Percentiles rank a stretch among this genome's conserved stretches.
phyloP scores from a whole-genome alignment of 2,888 invertebrate species.

The Harmothoe impar region DNA sequence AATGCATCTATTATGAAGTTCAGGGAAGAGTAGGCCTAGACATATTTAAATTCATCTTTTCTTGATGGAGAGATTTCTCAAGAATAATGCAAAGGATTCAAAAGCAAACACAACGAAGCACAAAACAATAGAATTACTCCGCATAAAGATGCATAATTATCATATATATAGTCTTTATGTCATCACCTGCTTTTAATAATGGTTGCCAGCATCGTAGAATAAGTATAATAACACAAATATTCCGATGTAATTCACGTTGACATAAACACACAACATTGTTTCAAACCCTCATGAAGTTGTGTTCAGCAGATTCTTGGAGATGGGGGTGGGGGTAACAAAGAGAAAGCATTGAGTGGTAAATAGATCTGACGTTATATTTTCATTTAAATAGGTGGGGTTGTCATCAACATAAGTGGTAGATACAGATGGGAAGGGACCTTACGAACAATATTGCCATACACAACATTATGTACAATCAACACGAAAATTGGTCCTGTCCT shows the following conservation, averaged over 20 bases:
- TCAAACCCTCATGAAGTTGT: slow-evolving; percentile 15
- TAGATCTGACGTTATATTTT: too few relatives aligned
- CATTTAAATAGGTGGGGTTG: too few relatives aligned
- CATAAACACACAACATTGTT: background rate
- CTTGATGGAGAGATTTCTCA: background rate
- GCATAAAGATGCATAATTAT: background rate
- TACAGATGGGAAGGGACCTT: background rate
- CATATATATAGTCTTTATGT: background rate
- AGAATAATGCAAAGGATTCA: background rate
- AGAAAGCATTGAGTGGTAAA: too few relatives aligned
- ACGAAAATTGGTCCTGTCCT: slow-evolving; percentile 47
- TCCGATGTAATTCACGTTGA: background rate
- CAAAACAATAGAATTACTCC: background rate
- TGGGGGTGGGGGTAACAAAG: too few relatives aligned
- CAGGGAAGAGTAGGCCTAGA: too few relatives aligned
- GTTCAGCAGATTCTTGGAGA: background rate
- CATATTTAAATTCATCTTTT: background rate
- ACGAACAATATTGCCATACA: background rate
- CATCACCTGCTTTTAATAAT: background rate
- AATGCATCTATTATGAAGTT: too few relatives aligned
- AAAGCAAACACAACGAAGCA: background rate
- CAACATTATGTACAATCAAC: slow-evolving; percentile 44
- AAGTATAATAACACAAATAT: background rate
- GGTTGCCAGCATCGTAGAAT: too few relatives aligned
- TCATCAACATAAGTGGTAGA: background rate